These are phyloP conservation scores for Ligdia adustata DNA, from an alignment of 2,888 invertebrate species.

Conservation along the genomic window DNA sequence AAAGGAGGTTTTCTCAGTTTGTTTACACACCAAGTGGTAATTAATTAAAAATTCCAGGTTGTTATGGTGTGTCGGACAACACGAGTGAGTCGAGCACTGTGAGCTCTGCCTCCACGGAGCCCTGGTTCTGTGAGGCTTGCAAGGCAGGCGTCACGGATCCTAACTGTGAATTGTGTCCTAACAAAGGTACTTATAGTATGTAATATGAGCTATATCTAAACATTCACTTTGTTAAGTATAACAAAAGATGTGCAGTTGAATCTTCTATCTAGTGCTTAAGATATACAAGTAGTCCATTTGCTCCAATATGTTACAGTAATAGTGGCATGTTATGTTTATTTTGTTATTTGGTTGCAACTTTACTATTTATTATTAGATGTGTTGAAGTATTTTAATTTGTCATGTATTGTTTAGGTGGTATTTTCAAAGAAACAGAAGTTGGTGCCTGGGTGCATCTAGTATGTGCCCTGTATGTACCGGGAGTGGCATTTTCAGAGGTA, in stretches of 20 bases:
- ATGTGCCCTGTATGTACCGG: conserved; percentile 98
- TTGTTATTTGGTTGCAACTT: no score
- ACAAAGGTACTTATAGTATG: conserved; percentile 83
- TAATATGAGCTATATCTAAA: no score
- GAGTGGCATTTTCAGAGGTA: conserved; percentile 98
- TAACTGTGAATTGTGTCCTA: conserved; percentile 97
- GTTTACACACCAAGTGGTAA: no score
- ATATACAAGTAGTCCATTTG: no score
- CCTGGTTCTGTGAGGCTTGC: conserved; percentile 99
- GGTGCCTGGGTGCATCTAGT: conserved; percentile 99
- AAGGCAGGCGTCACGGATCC: conserved; percentile 95
- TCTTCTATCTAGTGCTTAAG: no score
- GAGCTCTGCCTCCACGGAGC: conserved; percentile 97
- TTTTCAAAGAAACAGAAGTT: conserved; percentile 98
- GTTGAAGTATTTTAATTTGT: no score
- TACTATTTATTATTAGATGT: no score
- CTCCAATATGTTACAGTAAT: no score
- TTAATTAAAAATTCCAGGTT: conserved; percentile 80
- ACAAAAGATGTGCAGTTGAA: no score
- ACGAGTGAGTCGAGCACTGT: conserved; percentile 96
- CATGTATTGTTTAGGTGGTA: conserved; percentile 85
- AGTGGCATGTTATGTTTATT: no score
- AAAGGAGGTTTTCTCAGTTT: no score
- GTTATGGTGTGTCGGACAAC: conserved; percentile 97
- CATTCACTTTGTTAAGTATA: no score